These are phyloP conservation scores for Notiomystis cincta DNA, from an alignment of 2,113 vertebrate genomes.

Conservation along the genomic window DNA sequence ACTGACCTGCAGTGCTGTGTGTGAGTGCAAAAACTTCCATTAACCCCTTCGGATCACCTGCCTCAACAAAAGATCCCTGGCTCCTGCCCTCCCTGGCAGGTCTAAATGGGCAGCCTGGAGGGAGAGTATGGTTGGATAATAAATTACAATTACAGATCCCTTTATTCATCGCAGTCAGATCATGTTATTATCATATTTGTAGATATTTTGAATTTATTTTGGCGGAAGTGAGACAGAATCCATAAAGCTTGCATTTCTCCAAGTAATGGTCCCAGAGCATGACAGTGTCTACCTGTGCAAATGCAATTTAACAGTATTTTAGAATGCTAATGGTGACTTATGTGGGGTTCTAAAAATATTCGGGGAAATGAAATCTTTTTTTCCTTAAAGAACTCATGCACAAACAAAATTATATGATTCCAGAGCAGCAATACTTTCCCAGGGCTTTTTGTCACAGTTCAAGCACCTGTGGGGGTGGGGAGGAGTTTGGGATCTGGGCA, in stretches of 20 bases:
- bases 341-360: background rate
- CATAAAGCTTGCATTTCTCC: background rate
- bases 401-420: background rate
- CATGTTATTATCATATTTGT: background rate
- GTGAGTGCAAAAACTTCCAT: background rate
- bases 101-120: background rate
- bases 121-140: background rate
- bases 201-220: background rate
- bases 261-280: background rate
- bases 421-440: background rate
- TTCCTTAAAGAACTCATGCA: background rate
- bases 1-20: rapidly evolving
- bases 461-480: background rate
- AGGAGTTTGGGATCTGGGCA: background rate
- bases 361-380: rapidly evolving
- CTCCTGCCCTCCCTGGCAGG: background rate
- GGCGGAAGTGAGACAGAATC: background rate
- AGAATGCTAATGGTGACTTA: background rate
- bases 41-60: background rate
- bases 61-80: background rate
- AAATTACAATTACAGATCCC: background rate
- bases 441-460: background rate
- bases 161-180: background rate
- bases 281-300: rapidly evolving
- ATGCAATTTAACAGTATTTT: background rate